A percentile compares a stretch with the other conserved stretches of the same genome.
Evolutionary conservation across 2,797 vertebrate species (phyloP).

Genomic region (Arremon brunneinucha): DNA sequence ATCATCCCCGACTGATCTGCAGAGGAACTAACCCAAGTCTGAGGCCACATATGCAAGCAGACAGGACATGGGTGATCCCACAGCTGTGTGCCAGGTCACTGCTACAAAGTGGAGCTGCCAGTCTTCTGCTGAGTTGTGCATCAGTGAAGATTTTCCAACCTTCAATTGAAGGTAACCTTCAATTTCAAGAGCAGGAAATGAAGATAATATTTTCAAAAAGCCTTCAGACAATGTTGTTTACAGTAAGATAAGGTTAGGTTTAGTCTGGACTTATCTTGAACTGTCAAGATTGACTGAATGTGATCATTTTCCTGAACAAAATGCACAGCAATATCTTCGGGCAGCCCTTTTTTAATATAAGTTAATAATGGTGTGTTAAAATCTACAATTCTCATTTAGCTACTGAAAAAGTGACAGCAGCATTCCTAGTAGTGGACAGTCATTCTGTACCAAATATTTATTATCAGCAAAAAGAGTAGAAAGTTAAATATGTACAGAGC

Average conservation of each 20-base stretch:
- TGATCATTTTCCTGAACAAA: neutral
- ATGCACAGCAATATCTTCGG: neutral
- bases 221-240: neutral
- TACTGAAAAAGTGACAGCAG: neutral
- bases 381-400: neutral
- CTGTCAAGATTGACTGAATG: neutral
- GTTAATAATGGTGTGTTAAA: neutral
- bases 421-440: neutral
- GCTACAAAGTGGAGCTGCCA: neutral
- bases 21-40: neutral
- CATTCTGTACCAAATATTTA: neutral
- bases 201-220: neutral
- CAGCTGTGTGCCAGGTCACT: neutral
- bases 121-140: neutral
- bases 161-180: neutral
- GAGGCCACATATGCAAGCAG: neutral
- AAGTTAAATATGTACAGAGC: neutral
- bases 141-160: neutral
- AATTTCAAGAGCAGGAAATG: neutral
- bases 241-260: neutral
- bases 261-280: neutral
- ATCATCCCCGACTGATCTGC: neutral
- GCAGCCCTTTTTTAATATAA: neutral
- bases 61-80: neutral
- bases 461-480: neutral